phyloP scores from a whole-genome alignment of 2,113 vertebrate species.

The Hippocampus barbouri region DNA sequence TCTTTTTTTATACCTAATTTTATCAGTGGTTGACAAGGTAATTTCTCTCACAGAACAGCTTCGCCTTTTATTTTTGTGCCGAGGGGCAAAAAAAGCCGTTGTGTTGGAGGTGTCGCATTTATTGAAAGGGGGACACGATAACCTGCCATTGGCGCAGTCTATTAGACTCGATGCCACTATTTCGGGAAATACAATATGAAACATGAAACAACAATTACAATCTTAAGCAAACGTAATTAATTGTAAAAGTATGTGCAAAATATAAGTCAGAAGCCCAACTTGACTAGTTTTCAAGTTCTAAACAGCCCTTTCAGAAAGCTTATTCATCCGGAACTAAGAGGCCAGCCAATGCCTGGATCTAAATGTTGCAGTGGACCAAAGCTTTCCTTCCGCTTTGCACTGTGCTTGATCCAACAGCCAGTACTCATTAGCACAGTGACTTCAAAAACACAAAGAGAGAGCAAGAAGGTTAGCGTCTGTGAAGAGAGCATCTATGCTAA shows the following conservation, averaged over 20 bases:
- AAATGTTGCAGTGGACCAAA: constrained; percentile 19
- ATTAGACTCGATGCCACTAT: no score
- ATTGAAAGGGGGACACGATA: neutral
- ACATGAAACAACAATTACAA: no score
- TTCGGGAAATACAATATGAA: no score
- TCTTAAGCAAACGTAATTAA: no score
- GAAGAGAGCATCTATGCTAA: neutral
- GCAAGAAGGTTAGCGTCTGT: constrained; percentile 2
- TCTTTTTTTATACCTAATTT: no score
- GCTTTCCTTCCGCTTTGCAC: constrained; percentile 26
- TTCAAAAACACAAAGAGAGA: constrained; percentile 28
- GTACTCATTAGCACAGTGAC: constrained; percentile 52
- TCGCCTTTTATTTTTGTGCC: no score
- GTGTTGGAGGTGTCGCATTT: neutral
- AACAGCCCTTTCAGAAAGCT: constrained; percentile 32
- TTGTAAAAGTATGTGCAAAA: neutral
- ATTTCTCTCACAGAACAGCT: no score
- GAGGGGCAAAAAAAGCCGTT: no score
- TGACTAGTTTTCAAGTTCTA: constrained; percentile 19
- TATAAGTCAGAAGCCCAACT: neutral
- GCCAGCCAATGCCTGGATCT: constrained; percentile 23
- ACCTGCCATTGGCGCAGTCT: no score
- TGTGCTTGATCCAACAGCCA: constrained; percentile 37
- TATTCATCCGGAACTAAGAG: constrained; percentile 49
- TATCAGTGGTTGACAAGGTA: no score